Evolutionary conservation across 2,888 invertebrate genomes (phyloP).

Genomic region (Ophion obscuratus): DNA sequence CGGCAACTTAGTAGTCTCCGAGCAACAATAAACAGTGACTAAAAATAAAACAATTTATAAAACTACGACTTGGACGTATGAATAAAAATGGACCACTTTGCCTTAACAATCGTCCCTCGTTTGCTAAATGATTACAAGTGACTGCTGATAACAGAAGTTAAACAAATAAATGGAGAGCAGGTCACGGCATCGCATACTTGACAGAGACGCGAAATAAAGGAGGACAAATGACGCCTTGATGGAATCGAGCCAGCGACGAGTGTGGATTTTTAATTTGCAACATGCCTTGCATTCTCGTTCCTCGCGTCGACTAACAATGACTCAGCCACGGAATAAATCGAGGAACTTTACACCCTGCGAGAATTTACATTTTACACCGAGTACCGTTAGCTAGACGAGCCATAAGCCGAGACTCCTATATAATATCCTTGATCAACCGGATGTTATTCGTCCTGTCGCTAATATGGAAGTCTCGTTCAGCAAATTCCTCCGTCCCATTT

Average conservation of each 20-base stretch:
- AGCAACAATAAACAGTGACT: no score
- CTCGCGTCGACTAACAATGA: constrained; percentile 37
- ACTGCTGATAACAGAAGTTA: background rate
- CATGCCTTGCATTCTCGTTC: constrained; percentile 3
- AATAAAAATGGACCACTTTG: background rate
- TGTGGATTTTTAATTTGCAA: constrained; percentile 35
- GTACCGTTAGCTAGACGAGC: constrained; percentile 45
- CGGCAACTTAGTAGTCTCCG: no score
- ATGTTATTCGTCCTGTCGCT: constrained; percentile 43
- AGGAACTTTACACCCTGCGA: constrained; percentile 23
- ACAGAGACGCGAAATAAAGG: constrained; percentile 16
- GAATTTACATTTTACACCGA: constrained; percentile 57
- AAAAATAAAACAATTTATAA: no score
- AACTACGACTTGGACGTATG: no score
- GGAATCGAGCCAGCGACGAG: constrained; percentile 47
- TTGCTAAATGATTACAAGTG: background rate
- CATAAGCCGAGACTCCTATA: constrained; percentile 20
- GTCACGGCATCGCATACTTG: background rate
- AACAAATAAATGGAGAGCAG: constrained; percentile 7
- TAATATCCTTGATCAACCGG: constrained; percentile 44
- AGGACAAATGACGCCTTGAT: background rate
- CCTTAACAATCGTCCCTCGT: background rate
- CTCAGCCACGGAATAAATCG: constrained; percentile 21
- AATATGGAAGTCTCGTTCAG: constrained; percentile 17
- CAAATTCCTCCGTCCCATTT: constrained; percentile 7